Conservation (phyloP, 2,797 vertebrate species). For the Enteromius treurensis region DNA sequence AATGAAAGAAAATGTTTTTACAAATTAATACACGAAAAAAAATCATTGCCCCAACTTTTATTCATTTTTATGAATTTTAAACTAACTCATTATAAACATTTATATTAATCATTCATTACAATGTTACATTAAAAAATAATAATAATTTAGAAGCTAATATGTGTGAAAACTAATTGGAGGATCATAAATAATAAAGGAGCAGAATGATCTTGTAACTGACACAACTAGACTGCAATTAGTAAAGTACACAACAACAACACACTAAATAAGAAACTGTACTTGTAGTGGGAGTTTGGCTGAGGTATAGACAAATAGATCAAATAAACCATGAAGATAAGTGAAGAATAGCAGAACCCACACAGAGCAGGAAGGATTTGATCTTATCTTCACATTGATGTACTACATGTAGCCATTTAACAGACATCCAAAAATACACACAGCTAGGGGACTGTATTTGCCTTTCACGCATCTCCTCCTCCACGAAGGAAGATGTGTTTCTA, state of each 20-base stretch:
- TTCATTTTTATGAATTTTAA: neutral
- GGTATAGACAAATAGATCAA: constrained; percentile 41
- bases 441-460: constrained; percentile 16
- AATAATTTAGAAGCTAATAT: neutral
- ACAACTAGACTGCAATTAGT: neutral
- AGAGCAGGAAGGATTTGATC: constrained; percentile 29
- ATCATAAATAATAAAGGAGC: neutral
- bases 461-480: neutral
- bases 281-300: neutral
- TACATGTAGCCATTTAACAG: constrained; percentile 32
- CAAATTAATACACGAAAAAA: neutral
- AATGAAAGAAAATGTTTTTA: neutral
- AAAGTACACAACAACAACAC: constrained; percentile 8
- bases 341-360: constrained; percentile 26
- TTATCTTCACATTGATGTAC: constrained; percentile 37
- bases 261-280: constrained; percentile 23
- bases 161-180: neutral
- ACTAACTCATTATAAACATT: constrained; percentile 1
- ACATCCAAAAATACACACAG: constrained; percentile 7
- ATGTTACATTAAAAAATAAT: neutral
- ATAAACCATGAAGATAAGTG: constrained; percentile 31
- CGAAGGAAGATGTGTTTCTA: constrained; percentile 4
- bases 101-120: constrained; percentile 2
- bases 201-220: neutral
- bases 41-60: neutral